A percentile compares a stretch with the other conserved stretches of the same genome.
Conservation (phyloP, 2,888 invertebrate genomes). For the Plemyria rubiginata region DNA sequence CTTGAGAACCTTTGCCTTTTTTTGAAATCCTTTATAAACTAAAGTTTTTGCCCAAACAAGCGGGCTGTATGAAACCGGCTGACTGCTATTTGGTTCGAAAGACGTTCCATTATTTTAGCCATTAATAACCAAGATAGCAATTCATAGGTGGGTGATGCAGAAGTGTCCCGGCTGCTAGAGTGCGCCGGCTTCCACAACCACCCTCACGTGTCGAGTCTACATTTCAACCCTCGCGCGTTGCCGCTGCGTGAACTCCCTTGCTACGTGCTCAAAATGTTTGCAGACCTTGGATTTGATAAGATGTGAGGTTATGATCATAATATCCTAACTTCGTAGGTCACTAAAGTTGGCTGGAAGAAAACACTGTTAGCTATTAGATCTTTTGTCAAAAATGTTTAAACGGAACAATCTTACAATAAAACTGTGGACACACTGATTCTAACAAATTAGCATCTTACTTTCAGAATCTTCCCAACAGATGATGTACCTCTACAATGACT, state of each 20-base stretch:
- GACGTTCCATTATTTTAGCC: not conserved
- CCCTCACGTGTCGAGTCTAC: conserved; percentile 77
- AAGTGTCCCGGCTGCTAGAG: conserved; percentile 78
- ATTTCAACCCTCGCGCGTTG: conserved; percentile 84
- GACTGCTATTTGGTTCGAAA: too few species aligned
- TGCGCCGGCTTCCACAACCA: conserved; percentile 83
- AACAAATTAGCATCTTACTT: too few species aligned
- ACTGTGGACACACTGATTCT: too few species aligned
- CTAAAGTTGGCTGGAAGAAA: too few species aligned
- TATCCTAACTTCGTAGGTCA: not conserved
- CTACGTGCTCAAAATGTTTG: conserved; percentile 88
- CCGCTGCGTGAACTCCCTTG: conserved; percentile 85
- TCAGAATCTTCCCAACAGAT: too few species aligned
- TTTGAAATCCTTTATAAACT: not conserved
- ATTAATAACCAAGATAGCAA: not conserved
- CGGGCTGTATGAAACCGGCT: not conserved
- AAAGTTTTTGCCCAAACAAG: too few species aligned
- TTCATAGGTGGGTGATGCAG: conserved; percentile 80
- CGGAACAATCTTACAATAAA: too few species aligned
- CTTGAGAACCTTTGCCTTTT: too few species aligned
- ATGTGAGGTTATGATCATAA: conserved; percentile 51
- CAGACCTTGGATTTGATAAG: conserved; percentile 88
- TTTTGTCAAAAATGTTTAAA: too few species aligned
- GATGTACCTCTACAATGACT: too few species aligned
- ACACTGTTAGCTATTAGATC: too few species aligned